These are phyloP conservation scores for Selenia dentaria DNA, from an alignment of 2,888 invertebrate genomes.

Conservation along the genomic window DNA sequence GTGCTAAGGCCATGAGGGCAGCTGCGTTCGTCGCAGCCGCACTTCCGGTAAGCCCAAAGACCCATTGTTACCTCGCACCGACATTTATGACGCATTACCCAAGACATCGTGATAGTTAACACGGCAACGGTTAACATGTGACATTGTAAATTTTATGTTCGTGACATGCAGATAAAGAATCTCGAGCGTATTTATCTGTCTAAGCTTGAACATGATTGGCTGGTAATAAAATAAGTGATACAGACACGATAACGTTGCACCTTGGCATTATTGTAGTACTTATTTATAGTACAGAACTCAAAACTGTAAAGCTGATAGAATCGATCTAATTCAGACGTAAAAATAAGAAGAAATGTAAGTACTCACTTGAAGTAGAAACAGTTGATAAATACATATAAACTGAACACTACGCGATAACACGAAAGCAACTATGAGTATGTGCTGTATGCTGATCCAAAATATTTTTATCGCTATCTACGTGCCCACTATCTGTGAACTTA, in stretches of 20 bases:
- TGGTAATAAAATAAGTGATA: slow-evolving; percentile 19
- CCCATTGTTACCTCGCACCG: slow-evolving; percentile 64
- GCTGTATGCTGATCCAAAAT: slow-evolving; percentile 6
- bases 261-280: slow-evolving; percentile 20
- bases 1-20: slow-evolving; percentile 45
- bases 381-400: slow-evolving; percentile 1
- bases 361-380: slow-evolving; percentile 6
- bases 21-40: slow-evolving; percentile 65
- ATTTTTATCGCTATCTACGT: slow-evolving; percentile 23
- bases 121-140: slow-evolving; percentile 38
- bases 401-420: slow-evolving; percentile 5
- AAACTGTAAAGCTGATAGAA: background rate
- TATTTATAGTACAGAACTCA: background rate
- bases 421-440: slow-evolving; percentile 5
- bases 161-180: slow-evolving; percentile 42
- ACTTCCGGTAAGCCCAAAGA: slow-evolving; percentile 72
- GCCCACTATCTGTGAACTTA: slow-evolving; percentile 24
- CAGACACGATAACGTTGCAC: slow-evolving; percentile 13
- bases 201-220: slow-evolving; percentile 15
- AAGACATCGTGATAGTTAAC: slow-evolving; percentile 41
- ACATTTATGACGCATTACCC: slow-evolving; percentile 61
- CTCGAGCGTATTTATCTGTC: slow-evolving; percentile 25
- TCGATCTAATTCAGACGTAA: background rate
- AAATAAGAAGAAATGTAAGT: background rate
- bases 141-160: slow-evolving; percentile 45